Percentiles rank a stretch among this genome's conserved stretches.
Evolutionary conservation across 2,797 vertebrate species (phyloP).

Genomic region (Enteromius viviparus): DNA sequence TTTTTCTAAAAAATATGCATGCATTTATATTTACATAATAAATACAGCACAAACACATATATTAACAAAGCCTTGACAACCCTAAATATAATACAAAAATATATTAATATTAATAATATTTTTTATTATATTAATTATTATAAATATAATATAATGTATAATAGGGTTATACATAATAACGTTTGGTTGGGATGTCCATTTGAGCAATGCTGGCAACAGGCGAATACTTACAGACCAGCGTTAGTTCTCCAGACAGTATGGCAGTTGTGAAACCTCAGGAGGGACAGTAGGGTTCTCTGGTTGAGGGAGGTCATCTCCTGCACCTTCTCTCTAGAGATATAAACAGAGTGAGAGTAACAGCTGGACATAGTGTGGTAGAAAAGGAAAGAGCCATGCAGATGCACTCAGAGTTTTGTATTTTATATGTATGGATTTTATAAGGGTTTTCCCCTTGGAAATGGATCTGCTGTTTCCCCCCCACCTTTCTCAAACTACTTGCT

Average conservation of each 20-base stretch:
- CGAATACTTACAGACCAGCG: not conserved
- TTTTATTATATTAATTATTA: too few species aligned
- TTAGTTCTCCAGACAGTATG: not conserved
- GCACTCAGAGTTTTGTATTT: slow-evolving; percentile 72
- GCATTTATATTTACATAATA: too few species aligned
- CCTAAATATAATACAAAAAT: too few species aligned
- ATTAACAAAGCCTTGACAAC: too few species aligned
- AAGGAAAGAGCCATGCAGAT: slow-evolving; percentile 48
- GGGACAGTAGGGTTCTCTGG: not conserved
- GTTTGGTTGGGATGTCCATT: not conserved
- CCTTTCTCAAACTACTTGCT: not conserved
- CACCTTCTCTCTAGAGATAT: not conserved
- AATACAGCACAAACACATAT: too few species aligned
- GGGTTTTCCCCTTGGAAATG: slow-evolving; percentile 62
- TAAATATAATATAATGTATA: too few species aligned
- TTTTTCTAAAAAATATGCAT: too few species aligned
- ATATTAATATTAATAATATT: too few species aligned
- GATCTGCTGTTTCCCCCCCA: slow-evolving; percentile 15
- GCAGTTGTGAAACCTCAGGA: not conserved
- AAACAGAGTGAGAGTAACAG: slow-evolving; percentile 12
- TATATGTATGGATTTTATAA: slow-evolving; percentile 73
- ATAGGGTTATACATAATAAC: too few species aligned
- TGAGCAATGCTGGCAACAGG: not conserved
- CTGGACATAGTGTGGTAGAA: not conserved
- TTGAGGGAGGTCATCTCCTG: not conserved